Percentiles rank a stretch among this genome's conserved stretches.
phyloP scores from a whole-genome alignment of 2,113 vertebrate species.

The Pangasianodon hypophthalmus region DNA sequence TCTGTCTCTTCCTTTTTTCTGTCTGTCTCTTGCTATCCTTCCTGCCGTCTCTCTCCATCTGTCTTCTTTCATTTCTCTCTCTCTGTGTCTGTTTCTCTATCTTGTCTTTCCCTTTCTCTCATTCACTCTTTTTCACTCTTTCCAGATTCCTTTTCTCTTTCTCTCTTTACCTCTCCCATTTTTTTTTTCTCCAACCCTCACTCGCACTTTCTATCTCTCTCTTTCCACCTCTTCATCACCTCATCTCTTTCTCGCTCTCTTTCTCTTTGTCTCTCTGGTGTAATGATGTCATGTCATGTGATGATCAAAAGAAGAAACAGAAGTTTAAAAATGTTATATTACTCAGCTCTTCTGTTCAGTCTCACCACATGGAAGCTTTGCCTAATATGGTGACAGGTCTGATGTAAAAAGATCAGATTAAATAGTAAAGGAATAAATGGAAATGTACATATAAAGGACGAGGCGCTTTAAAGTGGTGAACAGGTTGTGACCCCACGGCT shows the following conservation, averaged over 20 bases:
- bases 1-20: background rate
- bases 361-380: background rate
- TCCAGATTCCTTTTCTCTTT: background rate
- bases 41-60: background rate
- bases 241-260: background rate
- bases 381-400: background rate
- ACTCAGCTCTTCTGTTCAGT: background rate
- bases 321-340: background rate
- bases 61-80: background rate
- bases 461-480: background rate
- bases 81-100: constrained; percentile 1
- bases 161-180: background rate
- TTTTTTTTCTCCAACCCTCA: background rate
- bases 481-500: background rate
- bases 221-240: background rate
- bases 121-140: background rate
- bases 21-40: background rate
- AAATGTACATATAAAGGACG: background rate
- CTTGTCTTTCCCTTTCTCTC: background rate
- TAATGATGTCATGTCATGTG: background rate
- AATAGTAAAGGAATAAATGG: no score
- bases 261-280: background rate
- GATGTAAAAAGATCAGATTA: background rate
- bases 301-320: background rate
- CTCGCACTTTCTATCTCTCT: background rate